Evolutionary conservation across 2,888 invertebrate genomes (phyloP), one percentile per base, ranked within the genome.

Genomic region (Crepidodera aurea): DNA sequence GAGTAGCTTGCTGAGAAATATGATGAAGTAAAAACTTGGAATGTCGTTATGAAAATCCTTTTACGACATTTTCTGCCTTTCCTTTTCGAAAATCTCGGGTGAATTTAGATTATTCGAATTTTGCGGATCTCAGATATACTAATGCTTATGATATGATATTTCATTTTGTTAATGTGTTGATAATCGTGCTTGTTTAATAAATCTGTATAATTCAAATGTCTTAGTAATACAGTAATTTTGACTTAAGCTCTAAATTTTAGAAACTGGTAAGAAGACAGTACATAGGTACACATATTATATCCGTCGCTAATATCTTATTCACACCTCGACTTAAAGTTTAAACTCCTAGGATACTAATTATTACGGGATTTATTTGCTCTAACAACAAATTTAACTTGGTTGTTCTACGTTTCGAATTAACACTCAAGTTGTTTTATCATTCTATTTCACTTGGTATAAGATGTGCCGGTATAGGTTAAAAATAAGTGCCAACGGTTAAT

Each of bases 341-440:
- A 57, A 60, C 60, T 59, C 62, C 51, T 62, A 53, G 61, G 51
- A 64, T 44, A 42, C 51, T 66, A 62, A 68, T 68, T 64, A 66
- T 68, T 64, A 62, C 44, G 25, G 59, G 63, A 68, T 68, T 68
- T 66, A 68, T 68, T 58, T 64, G 56, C 56, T 54, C 54, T 54
- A 54, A 65, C 59, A 58, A 50, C 59, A 68, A 64, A 62, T 60
- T 66, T 60, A 57, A 66, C 60, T 66, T 66, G 62, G 65, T 63
- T 61, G 65, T 53, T 58, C 12, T 40, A 61, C 51, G 56, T 61
- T 61, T 61, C 51, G 51, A 63, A 63, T 63, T 55, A 59, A 63
- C 63, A 48, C 51, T 54, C n/a, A n/a, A 63, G 63, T 50, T 60
- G 54, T 48, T 54, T 54, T 54, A 60, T 60, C 59, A 63, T 60